Conservation (phyloP, 2,888 invertebrate species). For the Melinopterus prodromus region DNA sequence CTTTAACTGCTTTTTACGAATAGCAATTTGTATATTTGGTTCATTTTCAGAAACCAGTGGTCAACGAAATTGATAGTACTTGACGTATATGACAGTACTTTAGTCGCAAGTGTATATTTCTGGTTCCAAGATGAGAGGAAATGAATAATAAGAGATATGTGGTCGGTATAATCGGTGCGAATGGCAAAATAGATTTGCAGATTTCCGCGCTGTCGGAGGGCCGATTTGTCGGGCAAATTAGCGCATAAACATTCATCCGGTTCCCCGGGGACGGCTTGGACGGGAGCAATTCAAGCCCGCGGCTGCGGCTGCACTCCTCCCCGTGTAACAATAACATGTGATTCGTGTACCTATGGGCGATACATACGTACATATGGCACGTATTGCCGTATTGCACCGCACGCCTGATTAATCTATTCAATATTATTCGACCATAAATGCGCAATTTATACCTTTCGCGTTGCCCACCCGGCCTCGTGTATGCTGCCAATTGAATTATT, state of each 20-base stretch:
- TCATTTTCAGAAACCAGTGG: no score
- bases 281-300: not conserved
- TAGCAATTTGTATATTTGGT: no score
- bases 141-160: not conserved
- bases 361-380: not conserved
- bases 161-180: not conserved
- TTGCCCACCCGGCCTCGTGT: not conserved
- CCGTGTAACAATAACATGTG: slow-evolving; percentile 52
- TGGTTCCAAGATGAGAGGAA: no score
- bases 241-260: slow-evolving; percentile 7
- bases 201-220: not conserved
- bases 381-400: slow-evolving; percentile 28
- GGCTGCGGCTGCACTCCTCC: not conserved
- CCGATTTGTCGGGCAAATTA: not conserved
- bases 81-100: no score
- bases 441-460: not conserved
- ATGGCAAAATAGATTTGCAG: not conserved
- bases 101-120: no score
- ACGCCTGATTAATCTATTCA: slow-evolving; percentile 49
- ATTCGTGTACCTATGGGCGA: slow-evolving; percentile 48
- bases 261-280: slow-evolving; percentile 20
- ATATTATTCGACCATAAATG: slow-evolving; percentile 33
- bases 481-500: not conserved
- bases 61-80: no score
- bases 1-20: no score